Evolutionary conservation across 2,797 vertebrate species (phyloP).

Genomic region (Numenius phaeopus): DNA sequence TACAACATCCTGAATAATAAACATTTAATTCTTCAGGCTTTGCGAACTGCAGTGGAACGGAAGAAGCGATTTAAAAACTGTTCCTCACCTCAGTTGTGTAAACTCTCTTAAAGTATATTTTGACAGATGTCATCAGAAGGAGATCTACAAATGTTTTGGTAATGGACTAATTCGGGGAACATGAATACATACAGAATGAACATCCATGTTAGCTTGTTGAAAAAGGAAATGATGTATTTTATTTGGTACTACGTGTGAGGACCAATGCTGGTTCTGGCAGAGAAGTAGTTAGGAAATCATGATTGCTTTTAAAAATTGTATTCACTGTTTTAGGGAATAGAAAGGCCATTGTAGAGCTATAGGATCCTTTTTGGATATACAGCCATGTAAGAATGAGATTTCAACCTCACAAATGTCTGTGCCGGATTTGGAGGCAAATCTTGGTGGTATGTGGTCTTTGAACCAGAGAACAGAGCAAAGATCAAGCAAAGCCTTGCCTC

Average conservation of each 20-base stretch:
- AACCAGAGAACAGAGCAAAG: not conserved
- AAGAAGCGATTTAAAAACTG: conserved; percentile 19
- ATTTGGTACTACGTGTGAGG: not conserved
- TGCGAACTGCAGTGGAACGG: conserved; percentile 73
- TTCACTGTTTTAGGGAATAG: not conserved
- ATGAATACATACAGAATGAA: not conserved
- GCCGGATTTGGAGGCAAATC: not conserved
- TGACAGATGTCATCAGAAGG: not conserved
- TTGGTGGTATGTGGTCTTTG: not conserved
- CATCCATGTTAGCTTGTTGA: not conserved
- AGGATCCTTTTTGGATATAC: not conserved
- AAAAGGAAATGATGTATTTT: not conserved
- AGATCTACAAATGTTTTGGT: not conserved
- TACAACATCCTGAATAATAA: conserved; percentile 86
- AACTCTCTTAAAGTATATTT: not conserved
- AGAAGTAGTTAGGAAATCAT: not conserved
- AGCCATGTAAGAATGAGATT: not conserved
- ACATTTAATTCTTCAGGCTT: conserved; percentile 72
- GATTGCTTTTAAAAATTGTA: not conserved
- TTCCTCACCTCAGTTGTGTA: not conserved
- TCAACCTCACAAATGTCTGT: not conserved
- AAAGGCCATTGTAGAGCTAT: not conserved
- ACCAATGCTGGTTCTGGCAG: not conserved
- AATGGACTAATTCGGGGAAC: not conserved
- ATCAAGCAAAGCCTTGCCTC: not conserved